phyloP scores from a whole-genome alignment of 2,797 vertebrate genomes.

The Uromys caudimaculatus region DNA sequence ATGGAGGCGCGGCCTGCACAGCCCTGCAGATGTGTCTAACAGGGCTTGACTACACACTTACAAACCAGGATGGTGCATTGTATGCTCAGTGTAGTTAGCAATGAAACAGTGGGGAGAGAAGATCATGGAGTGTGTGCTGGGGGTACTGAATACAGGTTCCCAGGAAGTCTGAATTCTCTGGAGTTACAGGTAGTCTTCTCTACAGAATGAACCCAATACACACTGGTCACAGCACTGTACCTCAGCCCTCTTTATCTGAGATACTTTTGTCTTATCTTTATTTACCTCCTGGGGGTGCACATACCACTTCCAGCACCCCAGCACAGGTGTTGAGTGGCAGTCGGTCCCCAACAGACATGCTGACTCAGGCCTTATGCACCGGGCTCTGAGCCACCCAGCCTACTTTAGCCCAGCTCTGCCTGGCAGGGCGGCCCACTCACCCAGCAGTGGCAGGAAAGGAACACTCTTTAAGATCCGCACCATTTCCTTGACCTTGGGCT shows the following conservation, averaged over 20 bases:
- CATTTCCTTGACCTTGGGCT: constrained; percentile 93
- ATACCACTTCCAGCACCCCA: not conserved
- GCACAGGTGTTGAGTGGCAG: not conserved
- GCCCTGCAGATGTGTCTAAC: not conserved
- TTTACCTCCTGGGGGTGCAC: not conserved
- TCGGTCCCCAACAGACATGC: not conserved
- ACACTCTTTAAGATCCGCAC: constrained; percentile 87
- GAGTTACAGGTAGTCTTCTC: not conserved
- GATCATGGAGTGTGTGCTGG: not conserved
- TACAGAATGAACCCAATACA: not conserved
- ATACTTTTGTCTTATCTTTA: not conserved
- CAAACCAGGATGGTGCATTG: not conserved
- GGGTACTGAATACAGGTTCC: not conserved
- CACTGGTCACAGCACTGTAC: not conserved
- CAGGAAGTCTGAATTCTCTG: not conserved
- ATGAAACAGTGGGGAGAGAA: not conserved
- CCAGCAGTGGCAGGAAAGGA: constrained; percentile 92
- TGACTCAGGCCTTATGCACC: not conserved
- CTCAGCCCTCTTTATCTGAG: not conserved
- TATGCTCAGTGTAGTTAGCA: not conserved
- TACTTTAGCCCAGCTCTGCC: not conserved
- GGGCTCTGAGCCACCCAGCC: not conserved
- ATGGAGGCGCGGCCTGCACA: too few species aligned
- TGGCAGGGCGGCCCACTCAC: constrained; percentile 83
- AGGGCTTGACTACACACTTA: not conserved